phyloP scores from a whole-genome alignment of 2,113 vertebrate genomes.

The Rhea americana region DNA sequence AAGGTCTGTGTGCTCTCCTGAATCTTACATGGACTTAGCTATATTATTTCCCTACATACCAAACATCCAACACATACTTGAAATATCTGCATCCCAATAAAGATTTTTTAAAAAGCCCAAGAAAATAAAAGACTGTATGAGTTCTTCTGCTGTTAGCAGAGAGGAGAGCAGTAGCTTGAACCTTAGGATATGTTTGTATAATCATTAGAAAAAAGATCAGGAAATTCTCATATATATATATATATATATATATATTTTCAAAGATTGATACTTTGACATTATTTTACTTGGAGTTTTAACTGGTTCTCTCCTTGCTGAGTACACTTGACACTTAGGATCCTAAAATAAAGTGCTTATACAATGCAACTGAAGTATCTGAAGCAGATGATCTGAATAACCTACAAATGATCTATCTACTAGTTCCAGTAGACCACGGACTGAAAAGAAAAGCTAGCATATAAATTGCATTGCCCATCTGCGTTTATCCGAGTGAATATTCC shows the following conservation, averaged over 20 bases:
- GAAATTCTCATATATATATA: neutral
- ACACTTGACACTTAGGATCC: neutral
- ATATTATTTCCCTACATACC: neutral
- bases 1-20: neutral
- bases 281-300: neutral
- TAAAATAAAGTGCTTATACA: neutral
- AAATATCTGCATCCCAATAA: neutral
- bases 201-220: neutral
- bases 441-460: neutral
- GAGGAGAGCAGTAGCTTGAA: neutral
- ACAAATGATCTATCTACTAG: neutral
- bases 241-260: neutral
- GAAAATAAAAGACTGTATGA: neutral
- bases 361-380: neutral
- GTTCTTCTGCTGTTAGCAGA: neutral
- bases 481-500: neutral
- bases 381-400: neutral
- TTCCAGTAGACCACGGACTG: neutral
- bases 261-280: neutral
- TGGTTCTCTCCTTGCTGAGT: neutral
- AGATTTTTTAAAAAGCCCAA: neutral
- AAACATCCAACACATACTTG: neutral
- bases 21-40: neutral
- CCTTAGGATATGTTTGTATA: neutral
- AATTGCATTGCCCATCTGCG: neutral